phyloP scores from a whole-genome alignment of 2,113 vertebrate species.

The Micromys minutus region DNA sequence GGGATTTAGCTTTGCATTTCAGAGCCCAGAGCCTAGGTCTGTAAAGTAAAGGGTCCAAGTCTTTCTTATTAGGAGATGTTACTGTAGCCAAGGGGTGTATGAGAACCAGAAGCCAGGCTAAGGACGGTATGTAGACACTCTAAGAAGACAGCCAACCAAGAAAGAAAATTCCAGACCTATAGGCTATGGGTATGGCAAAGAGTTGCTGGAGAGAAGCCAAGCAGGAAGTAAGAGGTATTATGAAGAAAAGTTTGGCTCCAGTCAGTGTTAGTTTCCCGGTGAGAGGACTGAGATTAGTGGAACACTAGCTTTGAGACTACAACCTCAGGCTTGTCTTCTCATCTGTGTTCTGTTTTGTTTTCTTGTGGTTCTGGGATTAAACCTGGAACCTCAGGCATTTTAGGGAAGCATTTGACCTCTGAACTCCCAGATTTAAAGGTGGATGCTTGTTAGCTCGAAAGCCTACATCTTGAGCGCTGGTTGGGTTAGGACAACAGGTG shows the following conservation, averaged over 20 bases:
- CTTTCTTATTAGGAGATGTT: neutral
- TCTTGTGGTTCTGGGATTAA: neutral
- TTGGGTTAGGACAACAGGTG: no score
- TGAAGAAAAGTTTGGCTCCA: neutral
- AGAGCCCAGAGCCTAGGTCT: neutral
- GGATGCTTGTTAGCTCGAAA: neutral
- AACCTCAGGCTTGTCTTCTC: constrained; percentile 24
- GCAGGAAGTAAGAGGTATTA: neutral
- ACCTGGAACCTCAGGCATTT: neutral
- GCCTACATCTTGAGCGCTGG: neutral
- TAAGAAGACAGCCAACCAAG: neutral
- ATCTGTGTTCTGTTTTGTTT: neutral
- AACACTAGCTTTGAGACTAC: neutral
- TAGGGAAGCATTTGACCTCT: neutral
- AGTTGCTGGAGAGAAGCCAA: neutral
- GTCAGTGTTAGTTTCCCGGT: neutral
- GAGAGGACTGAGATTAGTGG: neutral
- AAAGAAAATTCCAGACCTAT: neutral
- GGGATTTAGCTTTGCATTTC: neutral
- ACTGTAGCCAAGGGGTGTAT: neutral
- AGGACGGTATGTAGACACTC: neutral
- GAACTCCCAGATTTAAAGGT: neutral
- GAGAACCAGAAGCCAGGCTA: neutral
- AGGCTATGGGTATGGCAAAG: neutral
- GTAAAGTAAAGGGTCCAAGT: neutral